Evolutionary conservation across 2,888 invertebrate genomes (phyloP), one percentile per base, ranked within the genome.

Genomic region (Salticus scenicus): DNA sequence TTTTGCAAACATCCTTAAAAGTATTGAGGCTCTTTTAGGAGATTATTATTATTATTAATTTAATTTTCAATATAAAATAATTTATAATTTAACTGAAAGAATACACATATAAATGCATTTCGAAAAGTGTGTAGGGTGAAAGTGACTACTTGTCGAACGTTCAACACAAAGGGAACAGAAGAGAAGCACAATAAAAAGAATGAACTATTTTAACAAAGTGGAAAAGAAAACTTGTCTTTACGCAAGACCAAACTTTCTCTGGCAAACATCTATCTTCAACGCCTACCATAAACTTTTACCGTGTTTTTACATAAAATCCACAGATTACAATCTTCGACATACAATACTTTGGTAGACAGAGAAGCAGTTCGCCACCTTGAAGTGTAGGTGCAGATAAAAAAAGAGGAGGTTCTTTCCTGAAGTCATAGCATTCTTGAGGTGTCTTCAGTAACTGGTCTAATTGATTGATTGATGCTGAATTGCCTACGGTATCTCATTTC

Each of bases 391-490:
- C 31, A 67, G 66, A 67, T 33, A 33, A 33, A 33, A 37, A 33
- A 33, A n/a, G 31, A 33, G 66, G 66, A 67, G n/a, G 28, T 14
- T 12, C 31, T 33, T 67, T 67, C 28, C 27, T n/a, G 17, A 33
- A 17, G 33, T n/a, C 66, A 20, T 31, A 7, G 33, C 66, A 67
- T 57, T 57, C 57, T 57, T 57, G 4, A 57, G 17, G 57, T 24
- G 24, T 57, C 57, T 24, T 24, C 57, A 24, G 20, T 31, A n/a
- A 20, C 33, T 17, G 31, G 66, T 51, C 72, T 37, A 67, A 67
- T 72, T 78, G 71, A 78, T 78, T 72, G 79, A 80, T 73, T 66
- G 79, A 80, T 72, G 72, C 41, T 0, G 47, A 51, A 14, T 7
- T 28, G 79, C 41, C 64, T 28, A 2, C 28, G 12, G 27, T 31